phyloP scores from a whole-genome alignment of 2,888 invertebrate species.

The Tigriopus californicus region DNA sequence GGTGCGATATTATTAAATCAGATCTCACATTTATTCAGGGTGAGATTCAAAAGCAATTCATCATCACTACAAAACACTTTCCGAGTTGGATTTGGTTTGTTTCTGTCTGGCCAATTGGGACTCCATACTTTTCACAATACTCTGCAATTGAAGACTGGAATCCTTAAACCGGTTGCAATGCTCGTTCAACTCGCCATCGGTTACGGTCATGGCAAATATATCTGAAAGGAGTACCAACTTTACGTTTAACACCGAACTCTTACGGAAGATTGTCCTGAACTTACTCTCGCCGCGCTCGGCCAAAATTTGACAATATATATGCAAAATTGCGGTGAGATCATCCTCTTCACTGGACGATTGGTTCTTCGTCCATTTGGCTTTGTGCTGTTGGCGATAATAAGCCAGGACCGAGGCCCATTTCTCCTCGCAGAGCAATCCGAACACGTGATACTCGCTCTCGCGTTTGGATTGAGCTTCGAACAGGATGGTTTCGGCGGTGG shows the following conservation, averaged over 20 bases:
- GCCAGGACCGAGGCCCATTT: background rate
- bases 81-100: too few relatives aligned
- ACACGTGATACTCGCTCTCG: background rate
- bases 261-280: too few relatives aligned
- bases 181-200: background rate
- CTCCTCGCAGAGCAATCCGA: background rate
- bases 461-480: background rate
- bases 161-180: too few relatives aligned
- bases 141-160: too few relatives aligned
- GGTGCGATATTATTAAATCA: too few relatives aligned
- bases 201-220: constrained; percentile 2
- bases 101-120: too few relatives aligned
- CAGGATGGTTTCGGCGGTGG: background rate
- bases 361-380: background rate
- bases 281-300: background rate
- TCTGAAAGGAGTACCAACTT: background rate
- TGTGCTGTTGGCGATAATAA: background rate
- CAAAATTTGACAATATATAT: background rate
- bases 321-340: background rate
- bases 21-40: too few relatives aligned
- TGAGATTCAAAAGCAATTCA: too few relatives aligned
- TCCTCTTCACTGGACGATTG: background rate
- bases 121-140: too few relatives aligned
- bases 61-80: too few relatives aligned
- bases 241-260: too few relatives aligned